Percentiles rank a stretch among this genome's conserved stretches.
These are phyloP conservation scores for Thalassaphorura encarpata DNA, from an alignment of 1,140 invertebrate species.

Conservation along the genomic window DNA sequence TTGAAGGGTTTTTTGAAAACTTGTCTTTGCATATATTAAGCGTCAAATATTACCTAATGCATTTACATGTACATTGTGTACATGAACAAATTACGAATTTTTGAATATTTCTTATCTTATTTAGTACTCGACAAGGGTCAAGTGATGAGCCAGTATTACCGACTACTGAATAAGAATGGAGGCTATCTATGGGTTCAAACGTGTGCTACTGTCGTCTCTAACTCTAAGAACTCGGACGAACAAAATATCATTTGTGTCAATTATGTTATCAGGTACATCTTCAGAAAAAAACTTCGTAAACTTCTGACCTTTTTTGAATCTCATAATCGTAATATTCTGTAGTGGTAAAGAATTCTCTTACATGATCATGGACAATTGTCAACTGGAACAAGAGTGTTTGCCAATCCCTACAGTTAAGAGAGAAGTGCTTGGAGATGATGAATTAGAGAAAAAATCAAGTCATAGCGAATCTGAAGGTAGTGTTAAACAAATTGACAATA, in stretches of 20 bases:
- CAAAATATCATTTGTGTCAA: conserved; percentile 94
- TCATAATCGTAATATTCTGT: conserved; percentile 35
- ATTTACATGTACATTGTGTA: no score
- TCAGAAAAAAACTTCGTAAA: background rate
- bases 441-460: conserved; percentile 73
- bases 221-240: conserved; percentile 86
- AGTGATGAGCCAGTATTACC: conserved; percentile 89
- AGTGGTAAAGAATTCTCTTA: conserved; percentile 83
- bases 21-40: no score
- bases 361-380: conserved; percentile 83
- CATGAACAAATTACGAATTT: no score
- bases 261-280: conserved; percentile 75
- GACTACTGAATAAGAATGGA: conserved; percentile 89
- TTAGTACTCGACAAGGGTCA: conserved; percentile 93
- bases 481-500: no score
- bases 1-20: no score
- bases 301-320: conserved; percentile 7
- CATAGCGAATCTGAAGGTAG: conserved; percentile 63
- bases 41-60: no score
- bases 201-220: conserved; percentile 92
- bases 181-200: conserved; percentile 95
- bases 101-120: no score
- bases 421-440: conserved; percentile 63
- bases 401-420: conserved; percentile 56
- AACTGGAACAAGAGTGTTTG: conserved; percentile 54